These are phyloP conservation scores for Trochalopteron elliotii DNA, from an alignment of 2,113 vertebrate species.

Conservation along the genomic window DNA sequence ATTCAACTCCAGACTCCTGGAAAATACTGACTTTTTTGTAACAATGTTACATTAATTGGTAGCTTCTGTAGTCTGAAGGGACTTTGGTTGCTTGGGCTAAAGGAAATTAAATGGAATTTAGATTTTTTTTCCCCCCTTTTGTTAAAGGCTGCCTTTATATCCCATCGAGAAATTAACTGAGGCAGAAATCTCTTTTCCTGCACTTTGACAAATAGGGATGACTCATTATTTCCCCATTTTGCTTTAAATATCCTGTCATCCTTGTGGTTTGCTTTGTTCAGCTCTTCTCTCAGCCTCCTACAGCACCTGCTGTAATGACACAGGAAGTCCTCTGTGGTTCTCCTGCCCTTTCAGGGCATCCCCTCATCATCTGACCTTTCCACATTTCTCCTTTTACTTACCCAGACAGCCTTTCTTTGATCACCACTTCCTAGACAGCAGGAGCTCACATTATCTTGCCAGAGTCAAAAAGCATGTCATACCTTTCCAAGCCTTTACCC, in stretches of 20 bases:
- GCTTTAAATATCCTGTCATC: background rate
- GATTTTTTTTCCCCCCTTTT: background rate
- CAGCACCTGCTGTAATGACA: background rate
- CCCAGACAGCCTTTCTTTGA: background rate
- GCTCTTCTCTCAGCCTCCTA: background rate
- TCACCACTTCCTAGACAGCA: background rate
- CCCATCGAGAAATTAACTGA: background rate
- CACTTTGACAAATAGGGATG: background rate
- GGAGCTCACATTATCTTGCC: background rate
- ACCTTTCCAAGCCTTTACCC: background rate
- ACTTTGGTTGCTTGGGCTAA: background rate
- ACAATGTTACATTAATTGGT: background rate
- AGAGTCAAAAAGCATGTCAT: background rate
- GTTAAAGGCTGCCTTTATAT: background rate
- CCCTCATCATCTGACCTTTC: background rate
- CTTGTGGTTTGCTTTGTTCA: constrained; percentile 7
- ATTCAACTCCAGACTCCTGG: background rate
- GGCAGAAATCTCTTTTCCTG: background rate
- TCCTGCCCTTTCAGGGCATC: background rate
- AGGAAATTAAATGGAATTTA: background rate
- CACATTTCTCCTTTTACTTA: background rate
- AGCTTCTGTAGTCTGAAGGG: background rate
- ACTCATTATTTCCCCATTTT: constrained; percentile 15
- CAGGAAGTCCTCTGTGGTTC: background rate
- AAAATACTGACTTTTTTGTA: background rate